Base-by-base conservation (phyloP, 2,888 invertebrate species). In the Athrips mouffetella region DNA sequence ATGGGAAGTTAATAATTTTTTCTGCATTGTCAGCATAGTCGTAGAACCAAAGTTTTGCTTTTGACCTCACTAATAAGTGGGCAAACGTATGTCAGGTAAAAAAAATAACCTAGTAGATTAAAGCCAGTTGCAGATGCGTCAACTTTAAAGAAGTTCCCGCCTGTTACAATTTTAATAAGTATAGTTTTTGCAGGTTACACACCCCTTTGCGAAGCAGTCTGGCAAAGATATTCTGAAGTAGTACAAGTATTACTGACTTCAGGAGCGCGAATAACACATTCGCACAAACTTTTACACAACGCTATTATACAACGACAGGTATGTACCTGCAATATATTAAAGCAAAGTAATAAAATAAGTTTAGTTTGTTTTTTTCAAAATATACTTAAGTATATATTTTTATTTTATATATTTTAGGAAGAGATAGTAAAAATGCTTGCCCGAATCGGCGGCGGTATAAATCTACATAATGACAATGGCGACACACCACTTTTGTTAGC, bases 211-310 rank as follows among this genome's bases (percentile, higher is more conserved):
- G 90, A 92, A 70, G 93, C 94, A 7, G 93, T 94, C 15, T 92
- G 91, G 89, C 89, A 90, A 57, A 91, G 91, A 60, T 88, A 90
- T 59, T 80, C 89, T 1, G 73, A 85, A 11, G 84, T 93, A 54
- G 90, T 92, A 7, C 86, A 89, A 57, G 74, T 90, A 29, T 77
- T 94, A 20, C 65, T 94, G 47, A 73, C 83, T 25, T 88, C 90
- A 20, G 94, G 94, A 7, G 94, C 94, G 1, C 90, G 93, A 45
- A 85, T 94, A 8, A 91, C 93, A 31, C 92, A 93, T 54, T 91
- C 92, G 1, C 93, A 93, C 67, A 91, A 91, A 71, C 82, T 94
- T 31, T 72, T 94, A 42, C 94, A 94, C 62, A 90, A 90, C 59
- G 92, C 93, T 13, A 90, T 94, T 7, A 78, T 90, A 51, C 90